Conservation (phyloP, 2,797 vertebrate genomes). For the Danio albolineatus region DNA sequence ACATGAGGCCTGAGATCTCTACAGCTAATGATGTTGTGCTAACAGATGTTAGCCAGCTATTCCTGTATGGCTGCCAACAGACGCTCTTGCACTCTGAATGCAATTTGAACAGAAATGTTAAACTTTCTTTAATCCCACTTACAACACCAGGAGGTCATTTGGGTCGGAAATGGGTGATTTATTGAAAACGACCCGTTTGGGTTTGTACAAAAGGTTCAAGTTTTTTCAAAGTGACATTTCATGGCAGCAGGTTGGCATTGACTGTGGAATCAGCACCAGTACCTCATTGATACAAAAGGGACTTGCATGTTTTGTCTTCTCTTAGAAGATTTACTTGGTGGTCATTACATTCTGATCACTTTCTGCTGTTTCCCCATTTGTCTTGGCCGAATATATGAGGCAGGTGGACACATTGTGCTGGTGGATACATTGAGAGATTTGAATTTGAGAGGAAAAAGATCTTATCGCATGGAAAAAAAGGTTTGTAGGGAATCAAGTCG, state of each 20-base stretch:
- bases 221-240: slow-evolving; percentile 4
- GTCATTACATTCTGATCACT: background rate
- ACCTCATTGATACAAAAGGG: background rate
- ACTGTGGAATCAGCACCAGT: background rate
- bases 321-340: slow-evolving; percentile 8
- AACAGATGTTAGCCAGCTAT: slow-evolving; percentile 83
- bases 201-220: background rate
- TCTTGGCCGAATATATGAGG: background rate
- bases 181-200: slow-evolving; percentile 19
- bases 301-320: background rate
- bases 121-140: slow-evolving; percentile 33
- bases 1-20: slow-evolving; percentile 64
- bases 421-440: slow-evolving; percentile 18
- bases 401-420: slow-evolving; percentile 29
- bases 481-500: background rate
- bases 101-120: slow-evolving; percentile 66
- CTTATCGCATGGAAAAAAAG: slow-evolving; percentile 48
- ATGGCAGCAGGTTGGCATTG: background rate
- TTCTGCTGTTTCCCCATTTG: background rate
- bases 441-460: slow-evolving; percentile 29
- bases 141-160: slow-evolving; percentile 32
- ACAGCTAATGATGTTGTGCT: slow-evolving; percentile 79
- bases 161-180: slow-evolving; percentile 3
- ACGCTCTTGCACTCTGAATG: slow-evolving; percentile 59
- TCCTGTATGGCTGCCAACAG: slow-evolving; percentile 74